phyloP scores from a whole-genome alignment of 2,888 invertebrate species.

The Osmoderma eremita region DNA sequence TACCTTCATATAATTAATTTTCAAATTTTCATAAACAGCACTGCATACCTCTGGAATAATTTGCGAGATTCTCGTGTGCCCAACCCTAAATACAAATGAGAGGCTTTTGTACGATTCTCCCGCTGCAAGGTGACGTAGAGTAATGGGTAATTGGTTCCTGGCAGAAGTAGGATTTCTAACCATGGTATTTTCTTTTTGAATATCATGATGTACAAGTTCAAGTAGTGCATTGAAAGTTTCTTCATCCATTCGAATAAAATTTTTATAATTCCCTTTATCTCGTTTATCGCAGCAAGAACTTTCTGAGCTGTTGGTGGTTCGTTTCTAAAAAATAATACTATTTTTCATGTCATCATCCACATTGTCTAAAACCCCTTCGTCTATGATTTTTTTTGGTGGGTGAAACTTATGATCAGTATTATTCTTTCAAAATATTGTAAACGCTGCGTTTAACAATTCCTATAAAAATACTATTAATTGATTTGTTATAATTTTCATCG shows the following conservation, averaged over 20 bases:
- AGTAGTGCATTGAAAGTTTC: neutral
- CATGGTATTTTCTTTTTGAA: conserved; percentile 2
- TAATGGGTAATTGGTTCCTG: neutral
- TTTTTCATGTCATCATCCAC: too few relatives aligned
- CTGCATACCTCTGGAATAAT: conserved; percentile 2
- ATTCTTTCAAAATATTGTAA: too few relatives aligned
- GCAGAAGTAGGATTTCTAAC: conserved; percentile 4
- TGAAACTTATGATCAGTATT: too few relatives aligned
- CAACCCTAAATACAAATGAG: neutral
- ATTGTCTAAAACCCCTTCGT: too few relatives aligned
- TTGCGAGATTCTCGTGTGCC: conserved; percentile 2
- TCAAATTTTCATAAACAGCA: conserved; percentile 2
- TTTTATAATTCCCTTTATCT: conserved; percentile 3
- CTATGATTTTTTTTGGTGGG: too few relatives aligned
- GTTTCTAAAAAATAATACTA: too few relatives aligned
- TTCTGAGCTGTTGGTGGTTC: too few relatives aligned
- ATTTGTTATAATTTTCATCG: too few relatives aligned
- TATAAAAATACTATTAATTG: too few relatives aligned
- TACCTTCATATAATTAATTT: neutral
- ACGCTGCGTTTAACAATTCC: too few relatives aligned
- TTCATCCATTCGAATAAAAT: neutral
- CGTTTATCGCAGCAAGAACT: too few relatives aligned
- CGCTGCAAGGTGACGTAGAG: neutral
- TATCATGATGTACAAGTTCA: neutral
- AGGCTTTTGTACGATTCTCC: conserved; percentile 5